Percentiles rank a stretch among this genome's conserved stretches.
These are phyloP conservation scores for Hydropsyche tenuis DNA, from an alignment of 1,140 invertebrate species.

Conservation along the genomic window DNA sequence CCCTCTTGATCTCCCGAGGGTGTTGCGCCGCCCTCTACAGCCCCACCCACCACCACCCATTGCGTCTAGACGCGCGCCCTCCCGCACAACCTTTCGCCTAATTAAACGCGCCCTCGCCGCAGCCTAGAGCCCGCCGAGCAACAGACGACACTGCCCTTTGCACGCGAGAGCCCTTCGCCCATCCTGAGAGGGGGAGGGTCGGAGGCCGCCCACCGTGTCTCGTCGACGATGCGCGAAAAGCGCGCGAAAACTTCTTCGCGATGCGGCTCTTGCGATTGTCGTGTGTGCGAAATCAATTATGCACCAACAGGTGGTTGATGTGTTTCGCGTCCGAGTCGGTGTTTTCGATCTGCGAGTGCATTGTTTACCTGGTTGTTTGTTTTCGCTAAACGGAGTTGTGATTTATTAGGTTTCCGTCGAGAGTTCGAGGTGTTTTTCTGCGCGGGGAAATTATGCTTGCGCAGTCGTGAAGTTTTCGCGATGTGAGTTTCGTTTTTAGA, in stretches of 20 bases:
- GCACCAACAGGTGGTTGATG: slow-evolving; percentile 18
- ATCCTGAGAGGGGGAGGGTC: neutral
- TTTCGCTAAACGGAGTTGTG: too few relatives aligned
- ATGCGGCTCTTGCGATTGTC: too few relatives aligned
- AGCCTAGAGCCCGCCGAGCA: neutral
- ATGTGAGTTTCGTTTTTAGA: too few relatives aligned
- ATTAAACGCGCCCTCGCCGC: slow-evolving; percentile 25
- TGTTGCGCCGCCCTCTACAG: too few relatives aligned
- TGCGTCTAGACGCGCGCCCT: slow-evolving; percentile 26
- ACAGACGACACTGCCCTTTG: neutral
- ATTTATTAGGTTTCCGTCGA: too few relatives aligned
- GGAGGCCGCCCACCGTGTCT: neutral
- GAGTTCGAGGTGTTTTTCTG: too few relatives aligned
- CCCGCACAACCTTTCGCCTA: slow-evolving; percentile 23
- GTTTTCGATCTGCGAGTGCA: neutral
- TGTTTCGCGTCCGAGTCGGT: slow-evolving; percentile 4
- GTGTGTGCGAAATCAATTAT: slow-evolving; percentile 11
- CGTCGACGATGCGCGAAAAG: neutral
- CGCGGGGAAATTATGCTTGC: too few relatives aligned
- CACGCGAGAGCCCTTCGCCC: neutral
- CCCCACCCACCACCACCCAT: slow-evolving; percentile 8
- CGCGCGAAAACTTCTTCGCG: neutral
- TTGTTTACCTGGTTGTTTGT: neutral
- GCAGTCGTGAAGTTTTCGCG: too few relatives aligned
- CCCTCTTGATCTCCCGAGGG: neutral